Evolutionary conservation across 2,797 vertebrate species (phyloP).

Genomic region (Lepilemur ruficaudatus): DNA sequence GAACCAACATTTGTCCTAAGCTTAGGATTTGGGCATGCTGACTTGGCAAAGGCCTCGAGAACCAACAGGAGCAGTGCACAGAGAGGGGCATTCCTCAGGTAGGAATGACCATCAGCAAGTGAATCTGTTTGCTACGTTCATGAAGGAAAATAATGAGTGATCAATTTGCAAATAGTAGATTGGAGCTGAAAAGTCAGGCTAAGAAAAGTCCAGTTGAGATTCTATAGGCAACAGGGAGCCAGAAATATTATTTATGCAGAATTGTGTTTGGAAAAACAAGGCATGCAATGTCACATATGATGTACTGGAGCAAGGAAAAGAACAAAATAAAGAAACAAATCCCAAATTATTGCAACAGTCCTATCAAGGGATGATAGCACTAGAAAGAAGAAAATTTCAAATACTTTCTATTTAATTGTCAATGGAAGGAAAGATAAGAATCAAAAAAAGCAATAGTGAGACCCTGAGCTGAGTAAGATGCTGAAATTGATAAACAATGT

Average conservation of each 20-base stretch:
- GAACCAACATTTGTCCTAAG: not conserved
- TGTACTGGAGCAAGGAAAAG: not conserved
- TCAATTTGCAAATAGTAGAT: not conserved
- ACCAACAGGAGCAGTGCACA: not conserved
- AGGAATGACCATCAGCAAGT: not conserved
- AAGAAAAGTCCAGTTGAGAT: not conserved
- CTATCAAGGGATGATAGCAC: not conserved
- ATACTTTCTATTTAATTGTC: not conserved
- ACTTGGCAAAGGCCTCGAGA: not conserved
- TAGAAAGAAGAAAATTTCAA: not conserved
- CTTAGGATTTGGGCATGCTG: not conserved
- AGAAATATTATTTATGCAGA: not conserved
- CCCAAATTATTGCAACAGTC: not conserved
- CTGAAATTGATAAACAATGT: not conserved
- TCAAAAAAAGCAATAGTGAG: not conserved
- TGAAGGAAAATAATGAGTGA: not conserved
- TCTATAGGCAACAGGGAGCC: not conserved
- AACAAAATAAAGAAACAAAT: not conserved
- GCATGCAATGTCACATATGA: not conserved
- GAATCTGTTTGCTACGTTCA: not conserved
- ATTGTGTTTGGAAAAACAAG: not conserved
- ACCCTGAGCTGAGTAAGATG: not conserved
- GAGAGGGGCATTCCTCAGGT: not conserved
- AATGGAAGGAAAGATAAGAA: not conserved
- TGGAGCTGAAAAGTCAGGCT: not conserved